phyloP scores from a whole-genome alignment of 2,797 vertebrate species.

The Chrosomus eos region DNA sequence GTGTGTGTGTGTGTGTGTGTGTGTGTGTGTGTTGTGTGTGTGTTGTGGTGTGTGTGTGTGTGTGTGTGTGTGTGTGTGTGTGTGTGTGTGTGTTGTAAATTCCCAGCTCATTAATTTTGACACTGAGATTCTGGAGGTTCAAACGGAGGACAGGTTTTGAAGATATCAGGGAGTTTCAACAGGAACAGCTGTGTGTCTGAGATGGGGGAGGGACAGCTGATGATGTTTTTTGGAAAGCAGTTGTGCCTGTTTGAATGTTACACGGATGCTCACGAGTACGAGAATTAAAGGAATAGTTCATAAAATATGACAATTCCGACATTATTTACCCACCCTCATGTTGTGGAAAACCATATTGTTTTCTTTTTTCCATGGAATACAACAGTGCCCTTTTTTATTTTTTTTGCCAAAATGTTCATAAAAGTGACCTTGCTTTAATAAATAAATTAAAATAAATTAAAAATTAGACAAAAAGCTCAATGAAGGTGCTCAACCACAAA shows the following conservation, averaged over 20 bases:
- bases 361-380: not conserved
- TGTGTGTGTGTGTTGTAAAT: not conserved
- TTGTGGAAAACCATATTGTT: not conserved
- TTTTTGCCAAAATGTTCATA: not conserved
- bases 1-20: too few species aligned
- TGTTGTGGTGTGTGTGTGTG: too few species aligned
- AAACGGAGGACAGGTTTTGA: slow-evolving; percentile 7
- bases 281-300: not conserved
- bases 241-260: slow-evolving; percentile 7
- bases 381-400: not conserved
- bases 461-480: too few species aligned
- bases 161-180: slow-evolving; percentile 44
- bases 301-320: not conserved
- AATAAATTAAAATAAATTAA: not conserved
- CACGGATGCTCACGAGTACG: not conserved
- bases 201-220: slow-evolving; percentile 26
- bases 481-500: too few species aligned
- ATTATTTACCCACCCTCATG: not conserved
- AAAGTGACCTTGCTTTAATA: not conserved
- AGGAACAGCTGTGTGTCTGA: slow-evolving; percentile 38
- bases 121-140: slow-evolving; percentile 16
- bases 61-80: not conserved
- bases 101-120: slow-evolving; percentile 31
- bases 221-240: slow-evolving; percentile 32
- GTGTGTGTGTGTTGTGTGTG: too few species aligned